Evolutionary conservation across 2,797 vertebrate species (phyloP), one percentile per base, ranked within the genome.

Genomic region (Coluber constrictor): DNA sequence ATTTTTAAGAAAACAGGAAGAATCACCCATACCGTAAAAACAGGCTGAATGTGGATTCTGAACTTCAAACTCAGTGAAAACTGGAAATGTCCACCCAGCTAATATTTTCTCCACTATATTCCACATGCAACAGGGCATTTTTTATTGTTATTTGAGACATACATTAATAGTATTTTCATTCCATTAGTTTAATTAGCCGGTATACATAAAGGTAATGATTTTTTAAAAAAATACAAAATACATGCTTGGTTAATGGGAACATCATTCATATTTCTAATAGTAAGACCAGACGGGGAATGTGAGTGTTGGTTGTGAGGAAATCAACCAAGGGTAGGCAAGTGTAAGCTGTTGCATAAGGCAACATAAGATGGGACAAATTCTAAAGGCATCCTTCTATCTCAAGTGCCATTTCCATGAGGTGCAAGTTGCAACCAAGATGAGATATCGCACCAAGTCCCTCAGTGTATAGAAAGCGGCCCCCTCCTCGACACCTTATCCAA

Each of bases 391-490:
- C 37, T 83, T 32, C 25, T 32, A 8, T 54, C 20, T 63, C 60
- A 25, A 83, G 20, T 5, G 37, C 20, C 37, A 12, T 25, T 83
- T 47, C 37, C 37, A 83, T 25, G 20, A 25, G 37, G 20, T 47
- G 20, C 32, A 54, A 3, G 37, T 10, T 47, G 20, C 32, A 54
- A 3, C 92, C 11, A 18, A 25, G 63, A 91, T 86, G 93, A 94
- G 91, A 56, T 86, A n/a, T 0, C 0, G 6, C 60, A 55, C 10
- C 13, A 2, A 23, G 51, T 0, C 79, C 7, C 6, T 27, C 15
- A 1, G 60, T 43, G 23, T 23, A 1, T 55, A 23, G 27, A 54
- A n/a, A 1, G 3, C 1, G 29, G 54, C 9, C 3, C 43, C 25
- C 5, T 18, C 16, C 3, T 57, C 37, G 51, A 29, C 79, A 43